These are phyloP conservation scores for Otis tarda DNA, from an alignment of 2,113 vertebrate species.

Conservation along the genomic window DNA sequence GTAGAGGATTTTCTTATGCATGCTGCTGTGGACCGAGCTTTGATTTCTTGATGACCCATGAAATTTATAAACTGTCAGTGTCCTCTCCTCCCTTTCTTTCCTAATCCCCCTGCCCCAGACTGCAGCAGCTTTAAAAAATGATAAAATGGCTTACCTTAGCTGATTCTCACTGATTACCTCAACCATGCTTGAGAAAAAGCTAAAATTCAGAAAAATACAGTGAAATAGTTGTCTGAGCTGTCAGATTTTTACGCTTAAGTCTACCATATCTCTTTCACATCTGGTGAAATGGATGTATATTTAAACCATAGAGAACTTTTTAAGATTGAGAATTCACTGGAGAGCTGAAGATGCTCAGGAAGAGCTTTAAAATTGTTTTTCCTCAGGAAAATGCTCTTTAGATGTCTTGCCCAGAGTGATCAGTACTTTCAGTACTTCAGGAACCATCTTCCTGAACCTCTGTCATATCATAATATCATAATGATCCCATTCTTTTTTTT, in stretches of 20 bases:
- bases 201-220: not conserved
- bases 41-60: constrained; percentile 24
- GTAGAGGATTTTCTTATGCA: not conserved
- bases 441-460: not conserved
- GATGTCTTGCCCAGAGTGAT: not conserved
- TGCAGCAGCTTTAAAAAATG: not conserved
- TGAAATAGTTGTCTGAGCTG: not conserved
- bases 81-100: not conserved
- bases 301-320: not conserved
- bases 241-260: not conserved
- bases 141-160: not conserved
- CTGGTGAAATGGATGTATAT: not conserved
- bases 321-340: not conserved
- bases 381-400: not conserved
- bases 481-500: not conserved
- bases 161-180: not conserved
- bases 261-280: not conserved
- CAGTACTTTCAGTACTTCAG: not conserved
- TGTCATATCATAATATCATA: not conserved
- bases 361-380: not conserved
- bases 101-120: rapidly evolving
- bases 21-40: not conserved
- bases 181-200: not conserved
- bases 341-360: not conserved
- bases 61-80: not conserved